phyloP scores from a whole-genome alignment of 2,113 vertebrate species.

The Atherinomorus stipes region DNA sequence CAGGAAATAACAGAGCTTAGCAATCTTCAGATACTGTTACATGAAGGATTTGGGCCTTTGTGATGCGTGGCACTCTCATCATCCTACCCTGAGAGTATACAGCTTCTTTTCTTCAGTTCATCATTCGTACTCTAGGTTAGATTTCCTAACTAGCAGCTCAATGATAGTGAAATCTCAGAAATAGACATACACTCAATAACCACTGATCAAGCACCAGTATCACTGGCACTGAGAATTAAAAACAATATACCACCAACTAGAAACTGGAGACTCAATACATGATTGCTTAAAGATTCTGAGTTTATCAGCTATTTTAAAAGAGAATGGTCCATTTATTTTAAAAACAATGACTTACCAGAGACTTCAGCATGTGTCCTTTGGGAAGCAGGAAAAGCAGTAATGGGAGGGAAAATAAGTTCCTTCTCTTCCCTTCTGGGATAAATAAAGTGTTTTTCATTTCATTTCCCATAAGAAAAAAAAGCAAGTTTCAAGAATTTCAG shows the following conservation, averaged over 20 bases:
- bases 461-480: too few relatives aligned
- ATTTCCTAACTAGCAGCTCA: not conserved
- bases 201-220: not conserved
- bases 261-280: constrained; percentile 9
- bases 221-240: not conserved
- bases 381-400: too few relatives aligned
- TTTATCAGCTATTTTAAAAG: not conserved
- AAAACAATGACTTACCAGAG: too few relatives aligned
- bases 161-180: not conserved
- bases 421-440: too few relatives aligned
- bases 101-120: constrained; percentile 1
- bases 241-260: not conserved
- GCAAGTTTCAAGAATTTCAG: too few relatives aligned
- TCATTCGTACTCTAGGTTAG: not conserved
- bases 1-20: too few relatives aligned
- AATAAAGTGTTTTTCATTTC: too few relatives aligned
- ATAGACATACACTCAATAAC: not conserved
- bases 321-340: too few relatives aligned
- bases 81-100: not conserved
- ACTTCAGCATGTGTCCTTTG: too few relatives aligned
- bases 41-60: too few relatives aligned
- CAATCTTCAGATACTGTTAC: too few relatives aligned
- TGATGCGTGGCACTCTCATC: not conserved
- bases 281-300: not conserved
- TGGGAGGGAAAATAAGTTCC: too few relatives aligned